Conservation (phyloP, 2,797 vertebrate species). For the Phylloscopus collybita region DNA sequence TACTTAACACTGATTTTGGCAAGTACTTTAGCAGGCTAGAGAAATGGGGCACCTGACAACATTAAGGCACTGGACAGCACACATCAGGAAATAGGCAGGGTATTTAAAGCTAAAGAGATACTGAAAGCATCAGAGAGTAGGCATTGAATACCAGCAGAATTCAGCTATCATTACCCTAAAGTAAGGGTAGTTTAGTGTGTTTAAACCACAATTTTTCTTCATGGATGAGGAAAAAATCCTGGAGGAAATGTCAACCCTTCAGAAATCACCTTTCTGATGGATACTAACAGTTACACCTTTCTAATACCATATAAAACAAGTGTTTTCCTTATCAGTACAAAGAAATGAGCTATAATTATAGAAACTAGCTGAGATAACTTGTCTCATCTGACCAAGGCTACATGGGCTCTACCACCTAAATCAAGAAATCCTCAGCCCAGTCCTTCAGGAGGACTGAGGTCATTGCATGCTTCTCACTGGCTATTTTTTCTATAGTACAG, state of each 20-base stretch:
- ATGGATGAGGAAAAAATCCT: not conserved
- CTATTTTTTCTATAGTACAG: not conserved
- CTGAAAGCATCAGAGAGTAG: not conserved
- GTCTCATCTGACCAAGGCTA: not conserved
- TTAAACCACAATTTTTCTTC: constrained; percentile 22
- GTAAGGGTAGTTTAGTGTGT: not conserved
- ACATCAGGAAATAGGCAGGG: not conserved
- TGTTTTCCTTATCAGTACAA: not conserved
- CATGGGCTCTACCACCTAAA: not conserved
- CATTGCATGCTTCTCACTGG: not conserved
- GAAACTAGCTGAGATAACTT: not conserved
- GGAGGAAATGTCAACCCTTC: not conserved
- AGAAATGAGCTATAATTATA: not conserved
- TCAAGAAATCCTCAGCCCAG: not conserved
- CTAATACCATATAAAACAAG: not conserved
- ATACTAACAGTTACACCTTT: not conserved
- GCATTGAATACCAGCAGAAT: not conserved
- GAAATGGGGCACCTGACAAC: not conserved
- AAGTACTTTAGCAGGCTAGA: not conserved
- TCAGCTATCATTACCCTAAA: not conserved
- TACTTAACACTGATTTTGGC: not conserved
- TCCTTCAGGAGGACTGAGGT: not conserved
- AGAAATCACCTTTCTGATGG: not conserved
- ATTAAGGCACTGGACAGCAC: not conserved
- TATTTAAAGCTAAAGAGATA: not conserved